phyloP scores from a whole-genome alignment of 2,888 invertebrate species.

The Sphaerophoria rueppellii region DNA sequence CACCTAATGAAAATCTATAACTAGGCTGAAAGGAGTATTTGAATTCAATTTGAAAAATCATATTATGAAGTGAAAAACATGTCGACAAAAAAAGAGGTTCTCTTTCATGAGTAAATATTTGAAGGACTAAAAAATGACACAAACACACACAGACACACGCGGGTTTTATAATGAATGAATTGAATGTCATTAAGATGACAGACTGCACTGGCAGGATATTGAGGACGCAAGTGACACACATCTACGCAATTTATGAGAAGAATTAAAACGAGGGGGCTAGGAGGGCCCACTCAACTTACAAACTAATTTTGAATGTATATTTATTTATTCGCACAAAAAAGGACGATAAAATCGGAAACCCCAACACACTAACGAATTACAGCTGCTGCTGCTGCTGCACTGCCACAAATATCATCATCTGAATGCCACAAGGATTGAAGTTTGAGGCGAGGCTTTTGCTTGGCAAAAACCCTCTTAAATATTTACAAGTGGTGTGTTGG shows the following conservation, averaged over 20 bases:
- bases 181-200: conserved; percentile 54
- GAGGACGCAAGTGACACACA: conserved; percentile 21
- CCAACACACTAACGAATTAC: conserved; percentile 55
- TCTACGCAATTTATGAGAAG: conserved; percentile 5
- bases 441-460: neutral
- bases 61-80: conserved; percentile 29
- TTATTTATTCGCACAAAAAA: conserved; percentile 60
- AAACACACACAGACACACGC: neutral
- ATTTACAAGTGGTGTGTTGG: neutral
- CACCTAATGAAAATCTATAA: neutral
- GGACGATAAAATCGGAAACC: conserved; percentile 34
- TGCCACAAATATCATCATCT: conserved; percentile 50
- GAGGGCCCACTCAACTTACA: conserved; percentile 14
- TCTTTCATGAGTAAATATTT: conserved; percentile 48
- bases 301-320: conserved; percentile 46
- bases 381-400: conserved; percentile 16
- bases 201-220: conserved; percentile 13
- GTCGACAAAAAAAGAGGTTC: neutral
- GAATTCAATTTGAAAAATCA: conserved; percentile 35
- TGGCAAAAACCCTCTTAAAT: neutral
- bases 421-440: conserved; percentile 16
- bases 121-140: conserved; percentile 28
- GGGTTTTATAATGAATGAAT: conserved; percentile 41
- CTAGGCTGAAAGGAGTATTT: conserved; percentile 2
- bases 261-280: too few species aligned